Percentiles rank a stretch among this genome's conserved stretches.
These are phyloP conservation scores for Amphibalanus amphitrite DNA, from an alignment of 1,140 invertebrate genomes.

Conservation along the genomic window DNA sequence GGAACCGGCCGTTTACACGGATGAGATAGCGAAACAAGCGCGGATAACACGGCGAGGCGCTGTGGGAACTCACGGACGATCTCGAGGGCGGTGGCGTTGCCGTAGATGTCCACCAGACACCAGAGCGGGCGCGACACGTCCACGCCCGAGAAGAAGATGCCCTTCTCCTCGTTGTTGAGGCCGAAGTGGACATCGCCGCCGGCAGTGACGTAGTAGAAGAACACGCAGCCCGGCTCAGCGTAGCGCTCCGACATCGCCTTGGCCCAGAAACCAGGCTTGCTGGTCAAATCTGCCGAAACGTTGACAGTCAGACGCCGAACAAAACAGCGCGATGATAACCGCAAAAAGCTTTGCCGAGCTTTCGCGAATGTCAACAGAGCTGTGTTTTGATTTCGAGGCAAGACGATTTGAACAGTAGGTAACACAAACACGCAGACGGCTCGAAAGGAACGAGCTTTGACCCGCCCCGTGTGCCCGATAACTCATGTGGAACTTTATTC, in stretches of 20 bases:
- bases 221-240: conserved; percentile 64
- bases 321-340: too few species aligned
- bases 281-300: conserved; percentile 58
- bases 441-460: conserved; percentile 12
- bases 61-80: conserved; percentile 37
- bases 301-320: too few species aligned
- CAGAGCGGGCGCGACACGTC: conserved; percentile 70
- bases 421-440: conserved; percentile 9
- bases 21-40: neutral
- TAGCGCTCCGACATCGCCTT: conserved; percentile 86
- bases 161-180: conserved; percentile 89
- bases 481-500: too few species aligned
- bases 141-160: conserved; percentile 77
- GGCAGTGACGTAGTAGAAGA: conserved; percentile 80
- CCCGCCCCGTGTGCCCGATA: neutral
- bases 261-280: conserved; percentile 91
- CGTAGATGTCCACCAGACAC: conserved; percentile 91
- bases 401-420: conserved; percentile 6
- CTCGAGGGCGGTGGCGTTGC: conserved; percentile 85
- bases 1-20: neutral
- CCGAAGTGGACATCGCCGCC: conserved; percentile 87
- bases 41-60: neutral
- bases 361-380: conserved; percentile 10
- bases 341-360: too few species aligned
- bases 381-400: conserved; percentile 12